phyloP scores from a whole-genome alignment of 2,113 vertebrate species.

The Chionomys nivalis region DNA sequence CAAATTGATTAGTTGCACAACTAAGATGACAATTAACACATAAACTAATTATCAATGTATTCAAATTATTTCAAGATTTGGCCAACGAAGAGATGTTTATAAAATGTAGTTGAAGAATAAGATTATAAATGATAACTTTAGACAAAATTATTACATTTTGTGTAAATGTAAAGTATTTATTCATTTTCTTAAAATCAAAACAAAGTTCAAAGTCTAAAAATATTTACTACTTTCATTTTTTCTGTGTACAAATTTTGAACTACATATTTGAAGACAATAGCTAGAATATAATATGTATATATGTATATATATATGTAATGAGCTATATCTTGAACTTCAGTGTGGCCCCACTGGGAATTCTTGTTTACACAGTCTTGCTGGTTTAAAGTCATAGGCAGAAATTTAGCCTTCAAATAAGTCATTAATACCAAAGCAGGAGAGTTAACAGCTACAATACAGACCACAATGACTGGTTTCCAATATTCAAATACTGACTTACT shows the following conservation, averaged over 20 bases:
- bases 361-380: neutral
- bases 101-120: neutral
- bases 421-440: neutral
- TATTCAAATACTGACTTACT: neutral
- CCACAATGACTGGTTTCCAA: neutral
- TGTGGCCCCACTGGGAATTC: neutral
- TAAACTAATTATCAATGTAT: neutral
- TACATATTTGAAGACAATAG: neutral
- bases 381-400: neutral
- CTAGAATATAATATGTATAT: neutral
- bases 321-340: neutral
- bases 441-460: neutral
- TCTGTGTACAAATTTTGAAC: neutral
- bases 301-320: neutral
- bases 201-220: neutral
- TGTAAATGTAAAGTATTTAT: neutral
- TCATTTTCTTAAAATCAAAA: neutral
- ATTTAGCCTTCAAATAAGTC: neutral
- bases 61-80: neutral
- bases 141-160: neutral
- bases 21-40: neutral
- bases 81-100: neutral
- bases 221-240: neutral
- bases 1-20: neutral
- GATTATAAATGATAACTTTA: neutral